Conservation (phyloP, 2,113 vertebrate species). For the Chaetodon auriga region DNA sequence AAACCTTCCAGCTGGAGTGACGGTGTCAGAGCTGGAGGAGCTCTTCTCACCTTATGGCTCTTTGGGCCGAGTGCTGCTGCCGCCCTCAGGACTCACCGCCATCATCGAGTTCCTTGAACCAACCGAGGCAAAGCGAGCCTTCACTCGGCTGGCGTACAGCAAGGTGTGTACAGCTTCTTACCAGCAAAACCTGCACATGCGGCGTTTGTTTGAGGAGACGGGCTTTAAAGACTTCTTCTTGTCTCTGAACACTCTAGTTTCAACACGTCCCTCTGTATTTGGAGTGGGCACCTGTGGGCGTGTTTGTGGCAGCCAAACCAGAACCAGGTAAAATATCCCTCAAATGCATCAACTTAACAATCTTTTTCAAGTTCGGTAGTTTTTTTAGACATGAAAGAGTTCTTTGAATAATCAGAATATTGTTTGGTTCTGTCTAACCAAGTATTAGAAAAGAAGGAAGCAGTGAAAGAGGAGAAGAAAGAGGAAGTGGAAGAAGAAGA, state of each 20-base stretch:
- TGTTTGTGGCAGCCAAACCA: conserved; percentile 85
- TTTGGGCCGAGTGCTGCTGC: conserved; percentile 92
- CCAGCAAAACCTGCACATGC: neutral
- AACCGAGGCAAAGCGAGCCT: conserved; percentile 92
- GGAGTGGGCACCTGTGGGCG: conserved; percentile 93
- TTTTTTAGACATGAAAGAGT: neutral
- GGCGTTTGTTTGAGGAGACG: neutral
- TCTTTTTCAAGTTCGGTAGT: neutral
- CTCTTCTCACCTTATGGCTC: conserved; percentile 88
- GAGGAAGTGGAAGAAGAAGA: conserved; percentile 56
- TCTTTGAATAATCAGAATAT: neutral
- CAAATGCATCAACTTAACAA: neutral
- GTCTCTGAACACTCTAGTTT: conserved; percentile 72
- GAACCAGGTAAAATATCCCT: conserved; percentile 53
- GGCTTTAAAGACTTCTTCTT: neutral
- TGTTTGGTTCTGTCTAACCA: neutral
- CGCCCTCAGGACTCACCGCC: conserved; percentile 91
- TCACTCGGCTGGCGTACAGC: conserved; percentile 92
- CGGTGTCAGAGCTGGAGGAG: conserved; percentile 83
- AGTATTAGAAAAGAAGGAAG: conserved; percentile 33
- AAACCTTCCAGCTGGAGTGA: conserved; percentile 90
- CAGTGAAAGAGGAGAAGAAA: conserved; percentile 48
- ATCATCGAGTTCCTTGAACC: conserved; percentile 94
- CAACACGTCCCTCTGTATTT: conserved; percentile 89
- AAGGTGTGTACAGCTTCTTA: conserved; percentile 83